phyloP scores from a whole-genome alignment of 1,140 invertebrate genomes.

The Solenopsis invicta region DNA sequence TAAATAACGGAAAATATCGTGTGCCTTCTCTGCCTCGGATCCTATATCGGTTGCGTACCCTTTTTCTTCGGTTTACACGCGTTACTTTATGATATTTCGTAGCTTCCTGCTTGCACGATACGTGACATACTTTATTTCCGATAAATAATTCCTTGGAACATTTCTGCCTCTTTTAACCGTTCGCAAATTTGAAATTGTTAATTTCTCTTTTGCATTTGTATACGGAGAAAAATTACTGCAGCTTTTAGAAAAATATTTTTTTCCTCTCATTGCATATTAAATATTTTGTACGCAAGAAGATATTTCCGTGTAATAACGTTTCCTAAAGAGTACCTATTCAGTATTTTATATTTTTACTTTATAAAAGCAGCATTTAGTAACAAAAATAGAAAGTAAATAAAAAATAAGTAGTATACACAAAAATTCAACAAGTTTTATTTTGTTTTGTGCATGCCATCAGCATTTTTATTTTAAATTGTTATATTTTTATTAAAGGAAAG shows the following conservation, averaged over 20 bases:
- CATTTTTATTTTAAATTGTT: too few relatives aligned
- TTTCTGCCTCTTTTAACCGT: not conserved
- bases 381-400: too few relatives aligned
- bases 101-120: not conserved
- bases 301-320: not conserved
- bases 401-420: too few relatives aligned
- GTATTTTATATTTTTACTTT: too few relatives aligned
- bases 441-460: too few relatives aligned
- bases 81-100: slow-evolving; percentile 19
- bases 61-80: too few relatives aligned
- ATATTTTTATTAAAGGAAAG: too few relatives aligned
- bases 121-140: not conserved
- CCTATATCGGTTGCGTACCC: not conserved
- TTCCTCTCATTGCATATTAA: not conserved
- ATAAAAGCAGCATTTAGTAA: too few relatives aligned
- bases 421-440: too few relatives aligned
- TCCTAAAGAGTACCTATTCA: too few relatives aligned
- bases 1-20: slow-evolving; percentile 53
- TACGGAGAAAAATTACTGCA: not conserved
- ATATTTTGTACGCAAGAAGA: not conserved
- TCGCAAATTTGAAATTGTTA: not conserved
- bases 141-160: not conserved
- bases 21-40: slow-evolving; percentile 3
- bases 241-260: not conserved
- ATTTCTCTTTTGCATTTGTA: not conserved